Evolutionary conservation across 2,888 invertebrate genomes (phyloP), one percentile per base, ranked within the genome.

Genomic region (Crocallis elinguaria): DNA sequence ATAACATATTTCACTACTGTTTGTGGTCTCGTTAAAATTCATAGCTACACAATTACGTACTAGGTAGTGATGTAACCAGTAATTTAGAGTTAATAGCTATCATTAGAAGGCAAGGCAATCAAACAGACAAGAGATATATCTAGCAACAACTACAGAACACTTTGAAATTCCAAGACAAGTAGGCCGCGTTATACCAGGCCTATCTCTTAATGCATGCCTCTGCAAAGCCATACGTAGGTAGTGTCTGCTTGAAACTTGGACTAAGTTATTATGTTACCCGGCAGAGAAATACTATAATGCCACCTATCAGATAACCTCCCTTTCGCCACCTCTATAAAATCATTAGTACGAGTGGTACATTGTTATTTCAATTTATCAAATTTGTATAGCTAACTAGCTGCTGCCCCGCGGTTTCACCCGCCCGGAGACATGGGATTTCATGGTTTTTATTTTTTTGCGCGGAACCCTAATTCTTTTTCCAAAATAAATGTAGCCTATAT

Each of bases 91-190:
- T 23, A 43, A 50, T 30, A 37, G 43, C 37, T 32, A 27, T 19
- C 21, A 43, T 43, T 33, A 21, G 35, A 11, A 29, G 33, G 14
- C 32, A 14, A 41, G 16, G 46, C 17, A 41, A 46, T n/a, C 12
- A 41, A 36, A 42, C 41, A 42, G 21, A 44, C 30, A 23, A 44
- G 52, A 48, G 33, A n/a, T n/a, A n/a, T n/a, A n/a, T n/a, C n/a
- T n/a, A n/a, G n/a, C n/a, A n/a, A n/a, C 11, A 14, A 49, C 38
- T 27, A 36, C 58, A 59, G 68, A 71, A 69, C 69, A 64, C 71
- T 68, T 66, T 54, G 48, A 62, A 71, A 71, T 71, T 69, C 67
- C 59, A 69, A 68, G 68, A 73, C 72, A 69, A 75, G 64, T 69
- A 49, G 60, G 60, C 17, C 44, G 27, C 37, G 19, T 3, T 66